Evolutionary conservation across 2,113 vertebrate species (phyloP).

Genomic region (Pogona vitticeps): DNA sequence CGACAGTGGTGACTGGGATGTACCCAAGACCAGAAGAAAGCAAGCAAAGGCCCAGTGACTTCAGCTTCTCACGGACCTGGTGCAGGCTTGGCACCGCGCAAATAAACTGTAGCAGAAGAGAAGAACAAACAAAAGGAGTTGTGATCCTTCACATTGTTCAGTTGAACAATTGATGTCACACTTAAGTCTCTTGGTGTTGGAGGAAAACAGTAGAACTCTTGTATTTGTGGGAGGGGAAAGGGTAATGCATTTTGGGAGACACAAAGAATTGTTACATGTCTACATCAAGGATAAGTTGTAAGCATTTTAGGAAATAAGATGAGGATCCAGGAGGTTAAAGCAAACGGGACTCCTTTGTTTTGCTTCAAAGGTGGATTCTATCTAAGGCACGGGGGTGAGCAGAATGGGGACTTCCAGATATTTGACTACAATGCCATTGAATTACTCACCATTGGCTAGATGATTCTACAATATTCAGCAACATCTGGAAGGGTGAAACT

Average conservation of each 20-base stretch:
- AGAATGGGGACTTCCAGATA: no score
- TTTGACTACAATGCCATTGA: no score
- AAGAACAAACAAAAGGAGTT: neutral
- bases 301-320: neutral
- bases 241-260: neutral
- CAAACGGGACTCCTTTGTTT: neutral
- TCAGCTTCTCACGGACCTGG: slow-evolving; percentile 76
- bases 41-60: slow-evolving; percentile 75
- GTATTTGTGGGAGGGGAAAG: no score
- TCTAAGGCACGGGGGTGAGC: neutral
- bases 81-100: slow-evolving; percentile 76
- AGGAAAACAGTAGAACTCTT: neutral
- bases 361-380: neutral
- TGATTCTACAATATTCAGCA: no score
- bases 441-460: no score
- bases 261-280: no score
- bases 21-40: slow-evolving; percentile 78
- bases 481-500: no score
- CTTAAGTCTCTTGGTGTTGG: neutral
- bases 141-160: neutral
- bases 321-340: neutral
- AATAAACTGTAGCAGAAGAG: slow-evolving; percentile 77
- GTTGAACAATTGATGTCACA: no score
- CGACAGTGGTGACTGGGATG: slow-evolving; percentile 69
- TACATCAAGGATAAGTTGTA: neutral